Percentiles rank a stretch among this genome's conserved stretches.
Evolutionary conservation across 2,797 vertebrate species (phyloP).

Genomic region (Brachyrhaphis roseni): DNA sequence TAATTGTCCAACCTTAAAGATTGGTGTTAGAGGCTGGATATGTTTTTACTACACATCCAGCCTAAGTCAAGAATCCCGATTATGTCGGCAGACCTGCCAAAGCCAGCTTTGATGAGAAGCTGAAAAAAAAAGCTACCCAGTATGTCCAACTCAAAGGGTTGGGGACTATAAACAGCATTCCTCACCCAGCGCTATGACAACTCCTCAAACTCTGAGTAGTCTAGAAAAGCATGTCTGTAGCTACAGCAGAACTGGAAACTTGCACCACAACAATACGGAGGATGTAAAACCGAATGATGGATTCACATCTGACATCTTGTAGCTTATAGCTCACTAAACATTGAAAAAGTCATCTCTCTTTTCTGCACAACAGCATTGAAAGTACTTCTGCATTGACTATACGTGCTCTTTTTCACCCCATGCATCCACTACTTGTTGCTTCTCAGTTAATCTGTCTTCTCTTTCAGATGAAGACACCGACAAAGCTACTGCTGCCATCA

Average conservation of each 20-base stretch:
- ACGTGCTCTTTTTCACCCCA: not conserved
- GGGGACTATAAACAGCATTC: constrained; percentile 75
- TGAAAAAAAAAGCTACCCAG: constrained; percentile 59
- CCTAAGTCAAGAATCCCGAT: constrained; percentile 72
- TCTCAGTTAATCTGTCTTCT: not conserved
- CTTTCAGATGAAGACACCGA: not conserved
- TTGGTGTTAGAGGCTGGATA: constrained; percentile 28
- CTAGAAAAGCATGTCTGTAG: constrained; percentile 22
- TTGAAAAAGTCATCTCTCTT: not conserved
- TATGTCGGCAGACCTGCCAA: constrained; percentile 69
- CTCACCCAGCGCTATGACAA: constrained; percentile 73
- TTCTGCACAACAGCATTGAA: not conserved
- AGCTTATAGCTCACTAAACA: not conserved
- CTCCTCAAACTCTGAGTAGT: constrained; percentile 61
- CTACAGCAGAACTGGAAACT: constrained; percentile 42
- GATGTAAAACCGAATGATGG: constrained; percentile 21
- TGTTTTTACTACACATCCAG: constrained; percentile 65
- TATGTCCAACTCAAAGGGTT: constrained; percentile 70
- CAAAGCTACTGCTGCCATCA: not conserved
- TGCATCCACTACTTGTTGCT: not conserved
- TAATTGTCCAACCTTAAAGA: constrained; percentile 28
- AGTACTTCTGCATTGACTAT: not conserved
- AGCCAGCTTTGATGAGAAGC: constrained; percentile 68
- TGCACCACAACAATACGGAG: constrained; percentile 27
- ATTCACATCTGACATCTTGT: constrained; percentile 5